Conservation (phyloP, 2,888 invertebrate species). For the Hoplodrina ambigua region DNA sequence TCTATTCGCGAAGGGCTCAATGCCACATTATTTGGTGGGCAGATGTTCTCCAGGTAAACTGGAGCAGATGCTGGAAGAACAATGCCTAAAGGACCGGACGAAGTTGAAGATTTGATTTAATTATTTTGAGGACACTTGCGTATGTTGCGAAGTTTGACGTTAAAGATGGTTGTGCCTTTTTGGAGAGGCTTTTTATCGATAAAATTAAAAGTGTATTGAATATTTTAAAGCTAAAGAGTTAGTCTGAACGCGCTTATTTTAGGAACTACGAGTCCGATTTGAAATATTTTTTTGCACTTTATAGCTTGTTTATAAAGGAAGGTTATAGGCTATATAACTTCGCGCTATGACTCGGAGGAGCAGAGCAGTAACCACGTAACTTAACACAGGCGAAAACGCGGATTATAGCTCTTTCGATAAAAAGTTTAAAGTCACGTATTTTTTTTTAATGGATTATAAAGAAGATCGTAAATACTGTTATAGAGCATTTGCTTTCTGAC, state of each 20-base stretch:
- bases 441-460: slow-evolving; percentile 1
- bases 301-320: no score
- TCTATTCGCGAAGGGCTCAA: slow-evolving; percentile 83
- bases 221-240: background rate
- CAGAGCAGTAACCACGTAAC: no score
- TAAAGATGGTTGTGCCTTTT: slow-evolving; percentile 11
- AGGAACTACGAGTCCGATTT: no score
- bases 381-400: no score
- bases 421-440: slow-evolving; percentile 11
- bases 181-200: slow-evolving; percentile 3
- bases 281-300: no score
- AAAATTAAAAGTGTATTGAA: slow-evolving; percentile 16
- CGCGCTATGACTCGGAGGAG: no score
- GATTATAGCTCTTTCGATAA: background rate
- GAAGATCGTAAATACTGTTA: slow-evolving; percentile 1
- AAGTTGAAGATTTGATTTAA: slow-evolving; percentile 83
- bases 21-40: slow-evolving; percentile 72
- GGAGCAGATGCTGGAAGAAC: slow-evolving; percentile 85
- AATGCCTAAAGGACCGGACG: slow-evolving; percentile 67
- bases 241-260: no score
- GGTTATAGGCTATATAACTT: no score
- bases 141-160: slow-evolving; percentile 35
- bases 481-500: background rate
- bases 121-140: slow-evolving; percentile 71
- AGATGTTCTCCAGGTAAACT: slow-evolving; percentile 87